These are phyloP conservation scores for Linurgus olivaceus DNA, from an alignment of 2,797 vertebrate genomes.

Conservation along the genomic window DNA sequence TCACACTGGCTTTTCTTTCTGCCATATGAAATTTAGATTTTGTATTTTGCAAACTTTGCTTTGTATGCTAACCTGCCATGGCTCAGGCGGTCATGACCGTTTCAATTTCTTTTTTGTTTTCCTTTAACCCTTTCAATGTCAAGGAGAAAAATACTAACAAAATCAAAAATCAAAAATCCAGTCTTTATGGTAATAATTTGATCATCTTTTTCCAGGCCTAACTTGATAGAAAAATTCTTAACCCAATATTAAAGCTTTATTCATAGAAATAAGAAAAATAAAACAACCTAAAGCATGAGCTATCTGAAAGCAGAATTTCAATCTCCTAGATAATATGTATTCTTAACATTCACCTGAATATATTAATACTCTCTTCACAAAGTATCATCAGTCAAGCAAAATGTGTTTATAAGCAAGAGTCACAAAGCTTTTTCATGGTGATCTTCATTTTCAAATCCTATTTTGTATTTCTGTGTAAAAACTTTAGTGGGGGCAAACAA, in stretches of 20 bases:
- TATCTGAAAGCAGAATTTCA: not conserved
- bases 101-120: not conserved
- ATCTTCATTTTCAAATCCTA: constrained; percentile 30
- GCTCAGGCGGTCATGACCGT: not conserved
- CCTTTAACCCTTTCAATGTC: not conserved
- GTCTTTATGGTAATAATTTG: not conserved
- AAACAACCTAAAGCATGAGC: not conserved
- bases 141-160: not conserved
- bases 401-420: constrained; percentile 22
- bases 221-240: not conserved
- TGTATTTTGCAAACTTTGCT: not conserved
- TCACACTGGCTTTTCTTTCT: not conserved
- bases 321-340: not conserved
- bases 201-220: not conserved
- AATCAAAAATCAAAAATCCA: not conserved
- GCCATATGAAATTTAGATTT: not conserved
- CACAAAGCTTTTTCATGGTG: constrained; percentile 16
- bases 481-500: constrained; percentile 2
- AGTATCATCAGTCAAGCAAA: constrained; percentile 40
- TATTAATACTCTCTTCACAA: not conserved
- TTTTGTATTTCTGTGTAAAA: not conserved
- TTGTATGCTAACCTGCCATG: not conserved
- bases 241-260: not conserved
- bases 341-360: not conserved
- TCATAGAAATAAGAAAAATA: not conserved